Conservation (phyloP, 2,797 vertebrate species). For the Aldrovandia affinis region DNA sequence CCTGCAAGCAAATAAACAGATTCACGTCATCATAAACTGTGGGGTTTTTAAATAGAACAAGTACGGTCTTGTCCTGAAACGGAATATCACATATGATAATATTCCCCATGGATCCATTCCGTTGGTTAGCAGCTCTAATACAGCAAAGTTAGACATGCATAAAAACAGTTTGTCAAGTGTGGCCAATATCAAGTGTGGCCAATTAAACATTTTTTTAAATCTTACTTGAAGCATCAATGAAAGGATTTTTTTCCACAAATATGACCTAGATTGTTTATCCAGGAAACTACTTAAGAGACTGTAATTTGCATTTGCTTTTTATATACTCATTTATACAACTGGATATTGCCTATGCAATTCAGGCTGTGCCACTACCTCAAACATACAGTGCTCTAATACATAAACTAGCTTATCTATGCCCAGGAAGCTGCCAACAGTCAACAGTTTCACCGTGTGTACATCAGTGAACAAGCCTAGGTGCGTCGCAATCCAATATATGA, state of each 20-base stretch:
- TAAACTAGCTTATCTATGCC: not conserved
- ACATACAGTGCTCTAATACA: not conserved
- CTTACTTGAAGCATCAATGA: not conserved
- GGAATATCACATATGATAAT: not conserved
- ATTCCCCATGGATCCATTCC: not conserved
- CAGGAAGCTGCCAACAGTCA: not conserved
- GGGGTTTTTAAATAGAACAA: not conserved
- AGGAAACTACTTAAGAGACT: no score
- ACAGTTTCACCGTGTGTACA: not conserved
- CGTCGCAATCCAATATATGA: not conserved
- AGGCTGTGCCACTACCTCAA: not conserved
- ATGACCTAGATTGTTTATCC: not conserved
- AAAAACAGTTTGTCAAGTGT: not conserved
- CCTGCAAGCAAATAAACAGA: not conserved
- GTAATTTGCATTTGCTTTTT: not conserved
- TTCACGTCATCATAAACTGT: not conserved
- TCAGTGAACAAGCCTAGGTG: not conserved
- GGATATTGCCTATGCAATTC: not conserved
- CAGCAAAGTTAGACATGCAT: not conserved
- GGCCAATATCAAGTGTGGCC: not conserved
- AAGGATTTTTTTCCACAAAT: not conserved
- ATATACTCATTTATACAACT: not conserved
- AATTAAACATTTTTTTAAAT: not conserved
- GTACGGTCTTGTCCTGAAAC: not conserved
- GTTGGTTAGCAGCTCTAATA: not conserved